Evolutionary conservation across 1,140 invertebrate species (phyloP).

Genomic region (Magallana ariakensis): DNA sequence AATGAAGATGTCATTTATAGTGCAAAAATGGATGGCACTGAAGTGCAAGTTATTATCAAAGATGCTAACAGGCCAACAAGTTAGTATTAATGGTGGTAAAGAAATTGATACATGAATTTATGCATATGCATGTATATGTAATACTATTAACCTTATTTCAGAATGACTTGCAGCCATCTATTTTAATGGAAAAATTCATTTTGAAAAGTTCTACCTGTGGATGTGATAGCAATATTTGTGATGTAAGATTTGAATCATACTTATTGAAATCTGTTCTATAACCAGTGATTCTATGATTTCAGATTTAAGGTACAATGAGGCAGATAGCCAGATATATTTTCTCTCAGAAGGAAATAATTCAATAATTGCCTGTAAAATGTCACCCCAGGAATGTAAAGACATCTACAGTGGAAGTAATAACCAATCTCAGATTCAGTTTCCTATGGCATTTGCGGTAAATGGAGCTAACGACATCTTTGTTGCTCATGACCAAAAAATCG

Average conservation of each 20-base stretch:
- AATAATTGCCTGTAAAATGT: constrained; percentile 4
- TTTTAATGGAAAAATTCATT: too few relatives aligned
- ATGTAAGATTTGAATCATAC: too few relatives aligned
- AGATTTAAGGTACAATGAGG: constrained; percentile 78
- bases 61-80: constrained; percentile 77
- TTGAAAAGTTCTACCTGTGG: too few relatives aligned
- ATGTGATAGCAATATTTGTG: too few relatives aligned
- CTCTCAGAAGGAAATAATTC: neutral
- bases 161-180: too few relatives aligned
- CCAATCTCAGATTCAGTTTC: constrained; percentile 84
- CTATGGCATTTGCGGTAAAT: constrained; percentile 83
- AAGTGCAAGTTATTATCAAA: constrained; percentile 79
- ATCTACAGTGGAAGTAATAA: constrained; percentile 81
- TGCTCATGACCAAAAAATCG: constrained; percentile 81
- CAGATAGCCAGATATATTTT: constrained; percentile 45
- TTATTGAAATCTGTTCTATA: too few relatives aligned
- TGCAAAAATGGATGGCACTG: constrained; percentile 85
- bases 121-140: too few relatives aligned
- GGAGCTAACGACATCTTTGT: constrained; percentile 82
- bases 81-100: constrained; percentile 59
- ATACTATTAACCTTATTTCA: too few relatives aligned
- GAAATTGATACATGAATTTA: neutral
- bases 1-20: constrained; percentile 81
- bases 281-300: constrained; percentile 46
- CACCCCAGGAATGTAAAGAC: constrained; percentile 72